Percentiles rank a stretch among this genome's conserved stretches.
Conservation (phyloP, 2,888 invertebrate species). For the Tetrapedia diversipes region DNA sequence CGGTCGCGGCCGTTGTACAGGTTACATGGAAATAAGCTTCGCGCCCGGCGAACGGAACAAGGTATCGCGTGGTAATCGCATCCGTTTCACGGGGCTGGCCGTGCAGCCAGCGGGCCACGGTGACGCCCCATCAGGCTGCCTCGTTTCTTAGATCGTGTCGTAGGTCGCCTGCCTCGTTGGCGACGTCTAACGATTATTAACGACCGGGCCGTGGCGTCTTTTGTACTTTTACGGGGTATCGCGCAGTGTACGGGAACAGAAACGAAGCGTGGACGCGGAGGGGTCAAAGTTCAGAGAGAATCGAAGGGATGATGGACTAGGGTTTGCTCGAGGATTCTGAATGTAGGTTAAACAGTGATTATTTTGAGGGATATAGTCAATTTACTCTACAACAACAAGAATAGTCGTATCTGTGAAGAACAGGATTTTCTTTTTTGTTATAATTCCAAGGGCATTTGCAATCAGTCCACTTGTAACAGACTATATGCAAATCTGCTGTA, state of each 20-base stretch:
- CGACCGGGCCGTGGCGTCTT: conserved; percentile 46
- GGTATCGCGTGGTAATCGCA: conserved; percentile 45
- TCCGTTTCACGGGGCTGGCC: conserved; percentile 44
- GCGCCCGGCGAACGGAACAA: conserved; percentile 18
- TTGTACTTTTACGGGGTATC: conserved; percentile 35
- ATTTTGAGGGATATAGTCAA: too few species aligned
- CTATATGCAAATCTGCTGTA: too few species aligned
- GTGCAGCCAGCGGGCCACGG: conserved; percentile 16
- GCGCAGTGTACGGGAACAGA: not conserved
- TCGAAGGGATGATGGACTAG: too few species aligned
- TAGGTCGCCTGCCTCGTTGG: conserved; percentile 38
- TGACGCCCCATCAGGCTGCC: conserved; percentile 38
- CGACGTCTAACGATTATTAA: conserved; percentile 70
- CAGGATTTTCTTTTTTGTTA: too few species aligned
- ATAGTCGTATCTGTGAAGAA: too few species aligned
- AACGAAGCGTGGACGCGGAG: not conserved
- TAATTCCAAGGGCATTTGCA: too few species aligned
- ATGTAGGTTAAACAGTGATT: too few species aligned
- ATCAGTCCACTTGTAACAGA: too few species aligned
- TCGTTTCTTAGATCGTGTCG: conserved; percentile 36
- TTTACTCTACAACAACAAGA: too few species aligned
- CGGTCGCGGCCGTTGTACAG: not conserved
- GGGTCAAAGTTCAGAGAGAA: not conserved
- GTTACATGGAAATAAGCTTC: conserved; percentile 6
- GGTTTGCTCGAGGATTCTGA: too few species aligned